Evolutionary conservation across 2,113 vertebrate species (phyloP).

Genomic region (Grammomys dolichurus): DNA sequence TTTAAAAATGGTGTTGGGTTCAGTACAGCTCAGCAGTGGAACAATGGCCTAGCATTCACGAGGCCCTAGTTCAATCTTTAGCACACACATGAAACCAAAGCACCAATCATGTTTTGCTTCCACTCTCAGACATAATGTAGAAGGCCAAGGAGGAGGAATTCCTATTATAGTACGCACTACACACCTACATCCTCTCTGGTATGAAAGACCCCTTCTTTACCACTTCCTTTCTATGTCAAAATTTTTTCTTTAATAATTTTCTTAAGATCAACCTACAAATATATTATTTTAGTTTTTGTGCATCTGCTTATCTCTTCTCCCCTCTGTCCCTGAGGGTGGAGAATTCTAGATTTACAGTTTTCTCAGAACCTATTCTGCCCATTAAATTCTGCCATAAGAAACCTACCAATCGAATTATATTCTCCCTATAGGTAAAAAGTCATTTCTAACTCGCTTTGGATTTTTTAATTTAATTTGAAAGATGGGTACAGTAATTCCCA

Average conservation of each 20-base stretch:
- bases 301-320: background rate
- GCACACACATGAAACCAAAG: background rate
- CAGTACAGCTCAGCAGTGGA: background rate
- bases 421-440: background rate
- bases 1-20: background rate
- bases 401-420: background rate
- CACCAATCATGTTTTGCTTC: background rate
- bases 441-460: background rate
- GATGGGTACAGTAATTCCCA: too few species aligned
- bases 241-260: background rate
- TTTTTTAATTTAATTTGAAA: background rate
- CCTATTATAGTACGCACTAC: fast-evolving
- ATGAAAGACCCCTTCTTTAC: background rate
- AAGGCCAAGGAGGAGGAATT: background rate
- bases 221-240: background rate
- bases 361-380: background rate
- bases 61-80: background rate
- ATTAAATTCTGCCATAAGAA: background rate
- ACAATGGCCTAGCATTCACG: background rate
- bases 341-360: background rate
- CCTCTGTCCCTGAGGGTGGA: background rate
- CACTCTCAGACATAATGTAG: background rate
- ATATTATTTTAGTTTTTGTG: background rate
- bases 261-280: background rate
- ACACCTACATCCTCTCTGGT: too few species aligned